Percentiles rank a stretch among this genome's conserved stretches.
These are phyloP conservation scores for Cassiopea xamachana DNA, from an alignment of 30 jellyfish, hydroid and myxozoan species.

Conservation along the genomic window DNA sequence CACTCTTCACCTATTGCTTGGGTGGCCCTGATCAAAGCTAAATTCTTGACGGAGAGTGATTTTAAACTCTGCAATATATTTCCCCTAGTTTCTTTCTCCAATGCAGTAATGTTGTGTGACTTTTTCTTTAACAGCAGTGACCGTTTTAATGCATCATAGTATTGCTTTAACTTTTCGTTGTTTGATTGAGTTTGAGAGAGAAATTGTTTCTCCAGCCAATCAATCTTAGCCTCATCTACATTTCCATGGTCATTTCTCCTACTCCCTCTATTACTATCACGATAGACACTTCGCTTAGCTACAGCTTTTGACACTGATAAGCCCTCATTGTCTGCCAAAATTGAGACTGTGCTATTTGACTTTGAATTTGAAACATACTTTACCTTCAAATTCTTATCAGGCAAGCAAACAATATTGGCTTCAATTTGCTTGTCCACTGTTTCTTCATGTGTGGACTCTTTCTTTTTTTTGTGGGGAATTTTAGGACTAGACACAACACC, in stretches of 20 bases:
- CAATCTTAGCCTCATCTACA: not conserved
- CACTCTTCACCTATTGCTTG: not conserved
- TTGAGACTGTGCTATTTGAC: not conserved
- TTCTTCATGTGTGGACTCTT: not conserved
- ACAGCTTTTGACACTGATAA: not conserved
- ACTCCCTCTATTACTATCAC: not conserved
- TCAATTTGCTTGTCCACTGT: not conserved
- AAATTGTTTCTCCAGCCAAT: conserved; percentile 3
- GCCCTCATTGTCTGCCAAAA: not conserved
- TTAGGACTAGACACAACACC: not conserved
- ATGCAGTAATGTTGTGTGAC: not conserved
- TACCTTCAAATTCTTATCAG: not conserved
- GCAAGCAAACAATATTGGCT: not conserved
- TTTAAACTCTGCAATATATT: not conserved
- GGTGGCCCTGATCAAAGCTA: not conserved
- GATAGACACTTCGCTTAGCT: not conserved
- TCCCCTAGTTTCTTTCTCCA: not conserved
- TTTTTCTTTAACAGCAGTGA: not conserved
- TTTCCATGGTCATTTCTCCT: not conserved
- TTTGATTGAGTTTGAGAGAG: not conserved
- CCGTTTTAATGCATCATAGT: not conserved
- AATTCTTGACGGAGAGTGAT: not conserved
- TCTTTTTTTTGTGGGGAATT: not conserved
- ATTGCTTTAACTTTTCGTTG: not conserved
- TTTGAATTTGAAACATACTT: not conserved